Percentiles rank a stretch among this genome's conserved stretches.
phyloP scores from a whole-genome alignment of 2,113 vertebrate genomes.

The Natator depressus region DNA sequence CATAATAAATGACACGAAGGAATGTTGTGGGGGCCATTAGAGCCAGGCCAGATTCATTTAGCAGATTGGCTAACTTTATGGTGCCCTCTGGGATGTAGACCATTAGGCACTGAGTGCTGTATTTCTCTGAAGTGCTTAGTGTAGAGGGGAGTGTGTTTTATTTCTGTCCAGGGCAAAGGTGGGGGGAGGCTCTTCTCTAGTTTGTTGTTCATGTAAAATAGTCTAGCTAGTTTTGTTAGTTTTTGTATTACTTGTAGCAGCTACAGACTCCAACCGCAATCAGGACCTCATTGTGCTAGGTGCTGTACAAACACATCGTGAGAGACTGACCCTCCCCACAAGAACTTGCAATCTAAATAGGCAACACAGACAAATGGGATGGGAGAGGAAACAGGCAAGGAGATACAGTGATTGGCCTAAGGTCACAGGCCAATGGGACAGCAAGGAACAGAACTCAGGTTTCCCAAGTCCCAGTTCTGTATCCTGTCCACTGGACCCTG shows the following conservation, averaged over 20 bases:
- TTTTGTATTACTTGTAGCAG: not conserved
- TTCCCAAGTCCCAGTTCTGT: not conserved
- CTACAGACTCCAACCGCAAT: not conserved
- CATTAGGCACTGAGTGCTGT: not conserved
- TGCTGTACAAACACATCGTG: not conserved
- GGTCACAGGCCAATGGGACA: not conserved
- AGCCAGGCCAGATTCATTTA: accelerated
- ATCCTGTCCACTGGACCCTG: not conserved
- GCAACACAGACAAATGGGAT: not conserved
- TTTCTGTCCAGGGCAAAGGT: not conserved
- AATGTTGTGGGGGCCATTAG: not conserved
- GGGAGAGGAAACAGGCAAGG: not conserved
- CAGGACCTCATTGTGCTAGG: not conserved
- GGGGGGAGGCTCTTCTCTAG: not conserved
- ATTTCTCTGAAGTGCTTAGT: not conserved
- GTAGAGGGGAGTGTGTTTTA: not conserved
- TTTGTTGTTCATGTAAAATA: not conserved
- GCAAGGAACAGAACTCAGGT: not conserved
- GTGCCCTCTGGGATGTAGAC: not conserved
- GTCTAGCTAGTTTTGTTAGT: not conserved
- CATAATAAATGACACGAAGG: not conserved
- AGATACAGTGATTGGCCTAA: not conserved
- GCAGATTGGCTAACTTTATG: accelerated
- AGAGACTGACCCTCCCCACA: not conserved
- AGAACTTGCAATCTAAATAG: not conserved